phyloP scores from a whole-genome alignment of 2,888 invertebrate genomes.

The Lepidochrysops patricia region DNA sequence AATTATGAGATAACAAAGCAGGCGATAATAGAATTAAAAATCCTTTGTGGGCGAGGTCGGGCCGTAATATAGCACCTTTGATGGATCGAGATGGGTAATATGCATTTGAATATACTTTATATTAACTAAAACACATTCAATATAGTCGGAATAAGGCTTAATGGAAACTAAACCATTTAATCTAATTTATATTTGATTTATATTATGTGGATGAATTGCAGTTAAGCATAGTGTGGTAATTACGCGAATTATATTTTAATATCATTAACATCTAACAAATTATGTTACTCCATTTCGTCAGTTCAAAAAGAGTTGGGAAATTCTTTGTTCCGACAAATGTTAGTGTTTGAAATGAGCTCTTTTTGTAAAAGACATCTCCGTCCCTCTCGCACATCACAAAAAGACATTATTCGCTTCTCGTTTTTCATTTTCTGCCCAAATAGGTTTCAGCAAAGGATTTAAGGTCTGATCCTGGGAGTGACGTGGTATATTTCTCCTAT shows the following conservation, averaged over 20 bases:
- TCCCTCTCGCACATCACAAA: not conserved
- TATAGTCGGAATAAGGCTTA: not conserved
- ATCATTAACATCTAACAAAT: no score
- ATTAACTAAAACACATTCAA: not conserved
- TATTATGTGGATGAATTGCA: no score
- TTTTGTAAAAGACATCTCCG: not conserved
- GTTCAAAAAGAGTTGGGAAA: not conserved
- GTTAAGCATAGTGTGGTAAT: no score
- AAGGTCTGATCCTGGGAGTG: constrained; percentile 5
- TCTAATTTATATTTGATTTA: no score
- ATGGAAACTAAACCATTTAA: not conserved
- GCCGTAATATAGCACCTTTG: constrained; percentile 44
- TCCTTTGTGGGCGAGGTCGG: constrained; percentile 50
- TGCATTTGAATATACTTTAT: constrained; percentile 3
- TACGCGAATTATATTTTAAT: no score
- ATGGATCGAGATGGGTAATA: constrained; percentile 41
- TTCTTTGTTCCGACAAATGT: not conserved
- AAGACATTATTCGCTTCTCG: not conserved
- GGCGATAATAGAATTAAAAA: constrained; percentile 58
- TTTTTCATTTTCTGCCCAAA: constrained; percentile 13
- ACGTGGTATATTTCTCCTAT: constrained; percentile 9
- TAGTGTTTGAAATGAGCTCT: not conserved
- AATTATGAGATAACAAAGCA: constrained; percentile 53
- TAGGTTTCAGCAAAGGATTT: constrained; percentile 9
- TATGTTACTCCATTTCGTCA: no score